phyloP scores from a whole-genome alignment of 2,888 invertebrate genomes.

The Terebella lapidaria region DNA sequence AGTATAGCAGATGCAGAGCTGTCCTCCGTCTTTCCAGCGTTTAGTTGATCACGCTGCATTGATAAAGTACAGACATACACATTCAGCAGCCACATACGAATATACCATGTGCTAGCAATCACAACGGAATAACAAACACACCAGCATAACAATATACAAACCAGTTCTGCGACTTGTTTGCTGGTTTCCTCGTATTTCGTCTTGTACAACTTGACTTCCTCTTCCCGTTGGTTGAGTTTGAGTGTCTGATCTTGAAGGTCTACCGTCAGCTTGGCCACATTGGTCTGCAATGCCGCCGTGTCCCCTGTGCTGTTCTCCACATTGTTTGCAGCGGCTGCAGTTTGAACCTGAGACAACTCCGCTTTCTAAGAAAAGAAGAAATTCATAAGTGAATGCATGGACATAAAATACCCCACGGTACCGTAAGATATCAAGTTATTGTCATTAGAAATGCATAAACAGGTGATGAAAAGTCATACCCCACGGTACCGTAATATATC shows the following conservation, averaged over 20 bases:
- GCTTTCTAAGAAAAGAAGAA: not conserved
- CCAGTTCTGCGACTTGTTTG: slow-evolving; percentile 21
- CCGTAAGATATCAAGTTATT: too few species aligned
- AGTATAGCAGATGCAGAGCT: slow-evolving; percentile 10
- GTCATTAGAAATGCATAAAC: too few species aligned
- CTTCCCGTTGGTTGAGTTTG: slow-evolving; percentile 7
- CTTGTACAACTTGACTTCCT: slow-evolving; percentile 26
- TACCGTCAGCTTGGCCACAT: not conserved
- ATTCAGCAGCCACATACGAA: not conserved
- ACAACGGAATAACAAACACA: not conserved
- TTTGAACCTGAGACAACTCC: not conserved
- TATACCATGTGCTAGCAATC: not conserved
- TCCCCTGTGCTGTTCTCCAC: not conserved
- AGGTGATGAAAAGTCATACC: too few species aligned
- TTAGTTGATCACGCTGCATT: slow-evolving; percentile 5
- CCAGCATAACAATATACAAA: too few species aligned
- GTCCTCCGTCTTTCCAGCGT: slow-evolving; percentile 5
- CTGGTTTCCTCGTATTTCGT: slow-evolving; percentile 23
- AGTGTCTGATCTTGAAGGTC: too few species aligned
- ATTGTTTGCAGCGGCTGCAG: too few species aligned
- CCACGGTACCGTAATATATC: too few species aligned
- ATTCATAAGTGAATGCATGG: too few species aligned
- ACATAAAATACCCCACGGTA: too few species aligned
- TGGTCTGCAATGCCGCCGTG: not conserved
- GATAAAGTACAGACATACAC: not conserved